Evolutionary conservation across 92 coral and sea anemone genomes (phyloP), one percentile per base, ranked within the genome.

Genomic region (Epizoanthus ramosus): DNA sequence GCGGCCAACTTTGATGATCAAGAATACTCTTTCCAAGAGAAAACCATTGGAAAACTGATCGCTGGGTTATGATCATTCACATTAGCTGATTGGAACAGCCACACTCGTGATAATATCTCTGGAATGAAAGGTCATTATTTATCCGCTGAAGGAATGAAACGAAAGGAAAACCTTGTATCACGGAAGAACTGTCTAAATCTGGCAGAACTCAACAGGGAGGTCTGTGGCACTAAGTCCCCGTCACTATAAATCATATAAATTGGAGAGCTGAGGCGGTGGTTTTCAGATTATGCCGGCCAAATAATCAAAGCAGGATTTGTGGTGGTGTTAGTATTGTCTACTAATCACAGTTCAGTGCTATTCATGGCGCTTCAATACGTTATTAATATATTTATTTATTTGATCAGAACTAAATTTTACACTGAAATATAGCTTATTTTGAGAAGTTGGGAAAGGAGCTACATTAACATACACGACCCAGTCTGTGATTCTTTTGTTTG

Each of bases 41-140:
- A 65, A 65, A 39, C 41, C 15, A 65, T 65, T 65, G 25, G 72
- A 43, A 4, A 7, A 43, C 39, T 67, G 47, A 33, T 67, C 18
- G 50, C 72, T 67, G 6, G 19, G 10, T 67, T 13, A 31, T 67
- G 72, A 33, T 67, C 22, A 3, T 25, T 33, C 72, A 3, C 72
- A 14, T 67, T 41, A 24, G 43, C 72, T 24, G 47, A 67, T 67
- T 67, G 72, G 72, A 33, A 59, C 17, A 41, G 35, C n/a, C n/a
- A 21, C 22, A 33, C 50, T 31, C 50, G 35, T 67, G 72, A 67
- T 67, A 16, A 33, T 28, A 67, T 67, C 72, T 33, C 47, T 19
- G 23, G 47, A 37, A 67, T 67, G 72, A 33, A 35, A 67, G 47
- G 19, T 67, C 72, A 67, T 67, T 67, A 67, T 33, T 67, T 67